phyloP scores from a whole-genome alignment of 92 coral and sea anemone genomes.

The Actinostola sp. region DNA sequence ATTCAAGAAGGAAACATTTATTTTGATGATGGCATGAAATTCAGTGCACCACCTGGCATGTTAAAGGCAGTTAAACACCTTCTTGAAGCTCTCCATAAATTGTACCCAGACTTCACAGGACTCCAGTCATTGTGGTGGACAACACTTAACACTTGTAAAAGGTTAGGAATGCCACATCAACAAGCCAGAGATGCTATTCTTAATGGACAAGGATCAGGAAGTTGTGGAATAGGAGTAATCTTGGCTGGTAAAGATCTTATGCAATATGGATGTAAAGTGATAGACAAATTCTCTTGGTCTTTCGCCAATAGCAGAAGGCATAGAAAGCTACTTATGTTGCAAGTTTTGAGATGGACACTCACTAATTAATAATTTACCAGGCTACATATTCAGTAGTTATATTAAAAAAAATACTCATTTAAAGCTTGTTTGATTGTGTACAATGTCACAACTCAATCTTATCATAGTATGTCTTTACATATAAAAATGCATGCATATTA shows the following conservation, averaged over 20 bases:
- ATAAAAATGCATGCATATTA: too few relatives aligned
- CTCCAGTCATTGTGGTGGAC: background rate
- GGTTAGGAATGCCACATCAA: conserved; percentile 10
- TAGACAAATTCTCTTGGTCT: background rate
- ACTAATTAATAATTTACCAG: background rate
- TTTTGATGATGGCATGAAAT: conserved; percentile 8
- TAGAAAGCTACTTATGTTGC: conserved; percentile 1
- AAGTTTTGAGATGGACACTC: conserved; percentile 8
- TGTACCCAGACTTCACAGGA: background rate
- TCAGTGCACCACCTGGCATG: conserved; percentile 7
- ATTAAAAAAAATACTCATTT: background rate
- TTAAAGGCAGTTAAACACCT: conserved; percentile 4
- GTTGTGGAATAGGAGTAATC: conserved; percentile 1
- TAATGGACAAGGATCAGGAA: conserved; percentile 5
- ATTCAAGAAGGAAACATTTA: background rate
- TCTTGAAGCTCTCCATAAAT: background rate
- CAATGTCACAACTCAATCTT: too few relatives aligned
- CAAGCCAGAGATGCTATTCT: conserved; percentile 4
- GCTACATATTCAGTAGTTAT: background rate
- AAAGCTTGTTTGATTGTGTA: too few relatives aligned
- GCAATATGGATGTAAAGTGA: background rate
- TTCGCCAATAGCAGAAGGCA: conserved; percentile 1
- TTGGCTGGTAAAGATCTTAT: background rate
- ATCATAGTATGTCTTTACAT: too few relatives aligned
- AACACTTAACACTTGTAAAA: background rate